These are phyloP conservation scores for Hydroisotoma schaefferi DNA, from an alignment of 2,888 invertebrate genomes.

Conservation along the genomic window DNA sequence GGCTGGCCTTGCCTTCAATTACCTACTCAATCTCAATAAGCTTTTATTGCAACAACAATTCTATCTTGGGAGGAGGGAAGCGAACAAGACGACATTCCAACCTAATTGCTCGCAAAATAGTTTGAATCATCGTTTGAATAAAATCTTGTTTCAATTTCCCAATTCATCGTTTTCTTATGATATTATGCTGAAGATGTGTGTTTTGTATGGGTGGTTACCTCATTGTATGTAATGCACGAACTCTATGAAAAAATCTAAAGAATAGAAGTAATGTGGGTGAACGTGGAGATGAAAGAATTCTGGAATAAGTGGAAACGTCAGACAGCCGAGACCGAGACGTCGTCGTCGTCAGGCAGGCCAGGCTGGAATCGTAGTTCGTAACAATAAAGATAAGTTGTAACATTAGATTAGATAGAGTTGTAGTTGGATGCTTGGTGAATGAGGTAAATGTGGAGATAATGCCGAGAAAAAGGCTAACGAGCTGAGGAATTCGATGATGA, in stretches of 20 bases:
- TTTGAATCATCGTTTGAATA: background rate
- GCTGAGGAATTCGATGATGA: constrained; percentile 20
- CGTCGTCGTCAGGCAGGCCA: no score
- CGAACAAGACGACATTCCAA: background rate
- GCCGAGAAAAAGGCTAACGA: constrained; percentile 13
- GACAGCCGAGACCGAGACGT: constrained; percentile 4
- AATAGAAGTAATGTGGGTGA: no score
- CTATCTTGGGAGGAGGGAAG: no score
- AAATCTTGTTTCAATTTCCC: background rate
- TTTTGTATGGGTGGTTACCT: background rate
- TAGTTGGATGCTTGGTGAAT: no score
- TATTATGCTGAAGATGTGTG: no score
- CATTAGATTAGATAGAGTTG: no score
- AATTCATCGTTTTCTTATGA: background rate
- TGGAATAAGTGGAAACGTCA: background rate
- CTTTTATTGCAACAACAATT: no score
- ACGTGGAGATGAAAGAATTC: background rate
- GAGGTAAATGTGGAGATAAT: background rate
- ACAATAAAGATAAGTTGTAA: constrained; percentile 15
- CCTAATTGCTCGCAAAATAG: constrained; percentile 13
- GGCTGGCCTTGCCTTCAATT: no score
- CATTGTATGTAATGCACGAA: background rate
- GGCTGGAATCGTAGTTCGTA: constrained; percentile 3
- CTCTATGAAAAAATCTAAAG: no score
- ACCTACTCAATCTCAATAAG: no score